Percentiles rank a stretch among this genome's conserved stretches.
Conservation (phyloP, 2,888 invertebrate genomes). For the Leptinotarsa rubiginosa region DNA sequence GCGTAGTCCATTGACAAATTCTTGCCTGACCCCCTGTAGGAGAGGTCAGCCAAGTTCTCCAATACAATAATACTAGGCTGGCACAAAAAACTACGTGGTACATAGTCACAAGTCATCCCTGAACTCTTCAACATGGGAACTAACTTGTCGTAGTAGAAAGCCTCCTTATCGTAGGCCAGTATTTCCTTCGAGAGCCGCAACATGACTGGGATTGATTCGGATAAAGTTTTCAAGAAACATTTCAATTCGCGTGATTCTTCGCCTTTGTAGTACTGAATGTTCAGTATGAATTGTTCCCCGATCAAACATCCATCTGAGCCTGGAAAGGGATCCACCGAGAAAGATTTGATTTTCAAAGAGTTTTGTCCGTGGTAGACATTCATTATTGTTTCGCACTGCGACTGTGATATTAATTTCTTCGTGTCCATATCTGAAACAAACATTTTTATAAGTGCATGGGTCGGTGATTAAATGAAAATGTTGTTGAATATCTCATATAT, state of each 20-base stretch:
- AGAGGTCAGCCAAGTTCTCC: conserved; percentile 53
- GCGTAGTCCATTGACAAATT: conserved; percentile 65
- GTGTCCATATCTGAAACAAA: conserved; percentile 19
- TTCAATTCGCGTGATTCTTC: conserved; percentile 28
- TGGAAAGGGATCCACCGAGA: conserved; percentile 40
- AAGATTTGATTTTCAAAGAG: conserved; percentile 31
- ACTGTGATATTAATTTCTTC: conserved; percentile 35
- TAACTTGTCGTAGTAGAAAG: conserved; percentile 54
- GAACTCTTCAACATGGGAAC: conserved; percentile 47
- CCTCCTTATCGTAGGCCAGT: conserved; percentile 57
- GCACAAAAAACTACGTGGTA: conserved; percentile 54
- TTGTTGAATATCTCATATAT: no score
- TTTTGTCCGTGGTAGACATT: conserved; percentile 24
- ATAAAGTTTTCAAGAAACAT: conserved; percentile 54
- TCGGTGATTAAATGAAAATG: no score
- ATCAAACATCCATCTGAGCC: conserved; percentile 48
- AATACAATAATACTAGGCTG: conserved; percentile 53
- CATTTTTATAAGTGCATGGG: neutral
- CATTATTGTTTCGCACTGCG: conserved; percentile 43
- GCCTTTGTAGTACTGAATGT: conserved; percentile 40
- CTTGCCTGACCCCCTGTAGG: conserved; percentile 49
- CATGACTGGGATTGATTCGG: conserved; percentile 46
- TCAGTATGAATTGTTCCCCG: conserved; percentile 49
- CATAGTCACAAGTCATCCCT: conserved; percentile 51
- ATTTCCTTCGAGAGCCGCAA: conserved; percentile 47